Evolutionary conservation across 2,888 invertebrate species (phyloP), one percentile per base, ranked within the genome.

Genomic region (Gasteruption jaculator): DNA sequence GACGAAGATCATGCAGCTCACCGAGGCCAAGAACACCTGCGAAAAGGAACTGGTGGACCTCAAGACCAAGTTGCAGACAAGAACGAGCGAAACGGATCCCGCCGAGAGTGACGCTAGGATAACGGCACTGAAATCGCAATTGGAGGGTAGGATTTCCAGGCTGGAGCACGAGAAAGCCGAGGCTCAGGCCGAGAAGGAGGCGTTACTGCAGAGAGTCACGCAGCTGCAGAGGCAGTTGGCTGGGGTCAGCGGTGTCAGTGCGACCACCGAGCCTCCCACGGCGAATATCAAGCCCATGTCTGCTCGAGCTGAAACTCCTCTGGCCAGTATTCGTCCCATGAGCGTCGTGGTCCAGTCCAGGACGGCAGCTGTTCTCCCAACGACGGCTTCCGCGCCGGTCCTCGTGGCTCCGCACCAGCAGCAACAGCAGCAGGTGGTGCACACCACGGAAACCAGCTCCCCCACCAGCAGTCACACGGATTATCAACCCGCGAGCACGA

Each of bases 261-360:
- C 73, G 2, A 72, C 73, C 3, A 72, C 73, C 1, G 83, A 82
- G 52, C 80, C 83, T 19, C 81, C 86, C 0, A 94, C 92, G 1
- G 94, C 94, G 4, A 94, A 94, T 65, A 94, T 94, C 29, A 91
- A 91, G 68, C 94, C 94, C 0, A 91, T 94, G 85, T 87, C 93
- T 3, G 90, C 90, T 56, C 76, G 84, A 3, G 80, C 85, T 4
- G 88, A 89, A 65, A 90, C 92, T 1, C 92, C 87, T 1, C 76
- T 93, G 48, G 95, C 94, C 14, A 92, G 93, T 56, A 94, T 95
- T 58, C 78, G 93, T 22, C 94, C 94, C 0, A 91, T 94, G 80
- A 85, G 86, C 2, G 69, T 70, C 3, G 81, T 83, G 38, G 83
- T 82, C 36, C 77, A 78, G 49, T 75, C 81, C 24, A 73, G 84